These are phyloP conservation scores for Trachurus trachurus DNA, from an alignment of 2,797 vertebrate genomes.

Conservation along the genomic window DNA sequence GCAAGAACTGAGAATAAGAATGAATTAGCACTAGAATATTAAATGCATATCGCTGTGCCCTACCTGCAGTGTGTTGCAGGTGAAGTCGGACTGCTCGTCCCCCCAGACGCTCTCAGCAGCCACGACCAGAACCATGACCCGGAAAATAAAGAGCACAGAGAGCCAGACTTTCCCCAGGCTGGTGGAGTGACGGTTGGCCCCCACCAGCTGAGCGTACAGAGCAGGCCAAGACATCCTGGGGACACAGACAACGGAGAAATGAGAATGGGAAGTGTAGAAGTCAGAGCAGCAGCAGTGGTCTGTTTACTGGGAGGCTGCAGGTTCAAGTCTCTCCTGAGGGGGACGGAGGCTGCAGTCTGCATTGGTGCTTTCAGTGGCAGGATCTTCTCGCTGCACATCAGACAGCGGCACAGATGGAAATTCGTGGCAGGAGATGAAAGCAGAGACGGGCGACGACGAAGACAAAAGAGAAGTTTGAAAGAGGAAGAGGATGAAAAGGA, in stretches of 20 bases:
- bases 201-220: constrained; percentile 81
- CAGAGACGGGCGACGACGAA: not conserved
- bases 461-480: constrained; percentile 62
- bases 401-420: constrained; percentile 5
- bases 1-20: not conserved
- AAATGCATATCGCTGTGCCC: not conserved
- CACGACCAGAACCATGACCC: constrained; percentile 83
- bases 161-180: constrained; percentile 86
- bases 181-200: constrained; percentile 84
- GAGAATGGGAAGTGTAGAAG: not conserved
- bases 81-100: constrained; percentile 86
- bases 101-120: constrained; percentile 87
- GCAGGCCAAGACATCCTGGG: constrained; percentile 79
- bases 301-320: not conserved
- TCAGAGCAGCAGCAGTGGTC: not conserved
- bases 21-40: no score
- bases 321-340: no score
- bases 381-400: not conserved
- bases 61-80: constrained; percentile 85
- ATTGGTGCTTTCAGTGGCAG: not conserved
- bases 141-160: constrained; percentile 85
- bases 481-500: constrained; percentile 72
- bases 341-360: not conserved
- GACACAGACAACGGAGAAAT: constrained; percentile 3
- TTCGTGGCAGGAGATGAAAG: constrained; percentile 53